These are phyloP conservation scores for Lepus timidus DNA, from an alignment of 2,113 vertebrate genomes.

Conservation along the genomic window DNA sequence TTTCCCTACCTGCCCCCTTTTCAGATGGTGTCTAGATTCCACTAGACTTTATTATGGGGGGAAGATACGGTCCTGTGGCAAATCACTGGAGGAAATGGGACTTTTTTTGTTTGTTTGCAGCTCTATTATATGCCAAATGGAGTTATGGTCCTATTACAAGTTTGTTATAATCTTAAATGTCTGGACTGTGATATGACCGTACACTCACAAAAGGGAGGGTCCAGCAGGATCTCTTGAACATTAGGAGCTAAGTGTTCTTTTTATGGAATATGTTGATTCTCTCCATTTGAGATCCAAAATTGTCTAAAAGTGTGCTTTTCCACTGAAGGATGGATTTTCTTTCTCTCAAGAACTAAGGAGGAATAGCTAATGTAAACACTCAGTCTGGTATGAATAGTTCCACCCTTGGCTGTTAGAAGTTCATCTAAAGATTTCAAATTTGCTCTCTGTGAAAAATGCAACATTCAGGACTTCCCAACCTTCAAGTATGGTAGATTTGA, in stretches of 20 bases:
- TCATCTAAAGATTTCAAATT: slow-evolving; percentile 60
- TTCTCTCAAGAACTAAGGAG: slow-evolving; percentile 60
- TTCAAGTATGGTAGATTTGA: not conserved
- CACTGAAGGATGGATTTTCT: not conserved
- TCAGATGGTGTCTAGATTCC: not conserved
- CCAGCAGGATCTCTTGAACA: not conserved
- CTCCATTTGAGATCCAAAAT: slow-evolving; percentile 43
- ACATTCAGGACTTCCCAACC: slow-evolving; percentile 37
- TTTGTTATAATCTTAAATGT: not conserved
- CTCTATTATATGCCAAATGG: slow-evolving; percentile 67
- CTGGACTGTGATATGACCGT: not conserved
- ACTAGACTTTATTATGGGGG: not conserved
- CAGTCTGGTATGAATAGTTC: slow-evolving; percentile 58
- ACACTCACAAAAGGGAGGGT: not conserved
- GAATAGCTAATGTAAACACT: slow-evolving; percentile 64
- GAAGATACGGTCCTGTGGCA: slow-evolving; percentile 19
- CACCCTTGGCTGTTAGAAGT: slow-evolving; percentile 20
- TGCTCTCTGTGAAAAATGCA: slow-evolving; percentile 69
- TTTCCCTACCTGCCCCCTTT: not conserved
- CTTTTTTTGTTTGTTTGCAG: slow-evolving; percentile 40
- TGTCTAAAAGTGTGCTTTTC: slow-evolving; percentile 16
- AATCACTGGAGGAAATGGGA: slow-evolving; percentile 25
- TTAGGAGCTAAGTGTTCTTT: slow-evolving; percentile 46
- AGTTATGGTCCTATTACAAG: not conserved
- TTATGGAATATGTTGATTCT: slow-evolving; percentile 17